Evolutionary conservation across 2,888 invertebrate species (phyloP).

Genomic region (Euspilapteryx auroguttella): DNA sequence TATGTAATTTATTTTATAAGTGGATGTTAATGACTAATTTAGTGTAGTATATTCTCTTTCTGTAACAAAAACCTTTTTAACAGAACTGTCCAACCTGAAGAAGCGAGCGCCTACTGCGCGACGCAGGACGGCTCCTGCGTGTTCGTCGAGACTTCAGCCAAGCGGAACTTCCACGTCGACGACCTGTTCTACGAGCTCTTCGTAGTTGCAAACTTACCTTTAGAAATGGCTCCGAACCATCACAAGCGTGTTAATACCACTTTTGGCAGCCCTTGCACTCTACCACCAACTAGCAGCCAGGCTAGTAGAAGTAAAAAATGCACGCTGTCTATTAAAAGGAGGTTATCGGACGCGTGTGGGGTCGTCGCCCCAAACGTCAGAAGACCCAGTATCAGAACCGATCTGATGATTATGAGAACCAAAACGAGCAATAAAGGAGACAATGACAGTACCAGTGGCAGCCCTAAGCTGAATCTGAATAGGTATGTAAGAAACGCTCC

Average conservation of each 20-base stretch:
- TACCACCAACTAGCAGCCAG: conserved; percentile 69
- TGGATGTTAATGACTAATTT: no score
- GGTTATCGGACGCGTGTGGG: conserved; percentile 85
- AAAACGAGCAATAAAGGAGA: conserved; percentile 77
- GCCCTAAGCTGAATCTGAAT: conserved; percentile 51
- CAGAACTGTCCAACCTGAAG: conserved; percentile 77
- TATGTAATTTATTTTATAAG: no score
- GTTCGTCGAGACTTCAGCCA: conserved; percentile 83
- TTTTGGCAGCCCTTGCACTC: conserved; percentile 75
- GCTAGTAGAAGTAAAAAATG: conserved; percentile 71
- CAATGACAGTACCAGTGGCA: conserved; percentile 60
- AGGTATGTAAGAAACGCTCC: conserved; percentile 45
- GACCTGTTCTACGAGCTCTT: conserved; percentile 85
- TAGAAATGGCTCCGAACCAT: conserved; percentile 89
- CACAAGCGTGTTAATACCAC: conserved; percentile 78
- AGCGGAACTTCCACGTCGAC: conserved; percentile 78
- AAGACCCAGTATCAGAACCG: conserved; percentile 84
- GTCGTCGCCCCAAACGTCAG: conserved; percentile 88
- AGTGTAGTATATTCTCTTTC: no score
- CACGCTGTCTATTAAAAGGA: conserved; percentile 78
- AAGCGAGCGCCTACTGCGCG: conserved; percentile 76
- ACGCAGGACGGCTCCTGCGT: conserved; percentile 76
- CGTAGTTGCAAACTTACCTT: conserved; percentile 77
- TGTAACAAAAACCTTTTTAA: conserved; percentile 6
- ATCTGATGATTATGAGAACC: conserved; percentile 85